Conservation (phyloP, 2,797 vertebrate species). For the Leptodactylus fallax region DNA sequence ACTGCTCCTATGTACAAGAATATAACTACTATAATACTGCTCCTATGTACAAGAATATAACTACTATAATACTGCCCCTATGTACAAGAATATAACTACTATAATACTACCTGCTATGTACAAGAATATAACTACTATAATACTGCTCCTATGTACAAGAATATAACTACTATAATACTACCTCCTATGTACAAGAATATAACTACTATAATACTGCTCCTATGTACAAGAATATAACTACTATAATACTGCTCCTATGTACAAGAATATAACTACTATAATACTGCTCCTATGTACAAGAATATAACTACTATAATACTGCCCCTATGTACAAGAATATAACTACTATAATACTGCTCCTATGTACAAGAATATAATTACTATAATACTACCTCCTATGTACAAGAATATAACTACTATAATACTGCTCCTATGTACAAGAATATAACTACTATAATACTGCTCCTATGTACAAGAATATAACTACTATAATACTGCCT, state of each 20-base stretch:
- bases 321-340: background rate
- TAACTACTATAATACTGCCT: no score
- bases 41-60: conserved; percentile 1
- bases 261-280: conserved; percentile 25
- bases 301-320: conserved; percentile 19
- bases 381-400: background rate
- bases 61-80: conserved; percentile 4
- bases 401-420: conserved; percentile 29
- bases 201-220: conserved; percentile 14
- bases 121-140: conserved; percentile 29
- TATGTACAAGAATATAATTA: background rate
- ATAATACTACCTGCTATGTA: background rate
- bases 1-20: background rate
- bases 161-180: background rate
- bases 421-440: background rate
- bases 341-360: conserved; percentile 8
- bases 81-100: conserved; percentile 25
- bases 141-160: conserved; percentile 5
- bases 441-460: no score
- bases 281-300: background rate
- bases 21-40: conserved; percentile 9
- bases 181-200: background rate
- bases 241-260: conserved; percentile 15
- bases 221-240: conserved; percentile 23
- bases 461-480: no score